Evolutionary conservation across 2,888 invertebrate genomes (phyloP).

Genomic region (Apotomis betuletana): DNA sequence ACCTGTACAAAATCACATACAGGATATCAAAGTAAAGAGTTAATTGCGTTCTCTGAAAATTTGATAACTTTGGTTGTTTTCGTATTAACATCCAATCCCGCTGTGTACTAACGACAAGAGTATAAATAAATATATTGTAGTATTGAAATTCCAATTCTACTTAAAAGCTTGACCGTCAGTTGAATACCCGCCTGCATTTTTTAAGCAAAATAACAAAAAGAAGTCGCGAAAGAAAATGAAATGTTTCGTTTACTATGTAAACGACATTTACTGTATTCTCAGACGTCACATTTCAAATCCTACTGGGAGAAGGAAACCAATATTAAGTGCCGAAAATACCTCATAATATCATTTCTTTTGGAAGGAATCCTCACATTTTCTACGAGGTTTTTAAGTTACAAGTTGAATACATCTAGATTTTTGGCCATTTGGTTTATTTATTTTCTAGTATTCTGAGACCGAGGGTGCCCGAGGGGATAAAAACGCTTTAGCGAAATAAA

Average conservation of each 20-base stretch:
- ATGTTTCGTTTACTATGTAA: slow-evolving; percentile 34
- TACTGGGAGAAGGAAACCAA: slow-evolving; percentile 31
- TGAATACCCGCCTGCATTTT: not conserved
- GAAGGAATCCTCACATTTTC: slow-evolving; percentile 8
- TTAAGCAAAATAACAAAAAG: not conserved
- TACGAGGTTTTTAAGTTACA: not conserved
- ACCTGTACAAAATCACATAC: too few relatives aligned
- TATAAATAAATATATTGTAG: too few relatives aligned
- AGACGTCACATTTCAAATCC: slow-evolving; percentile 33
- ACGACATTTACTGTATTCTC: slow-evolving; percentile 35
- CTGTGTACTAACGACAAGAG: too few relatives aligned
- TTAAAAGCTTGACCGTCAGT: not conserved
- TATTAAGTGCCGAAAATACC: slow-evolving; percentile 32
- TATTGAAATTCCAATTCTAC: not conserved
- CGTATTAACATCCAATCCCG: too few relatives aligned
- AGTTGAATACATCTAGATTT: not conserved
- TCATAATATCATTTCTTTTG: slow-evolving; percentile 19
- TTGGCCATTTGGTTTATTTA: not conserved
- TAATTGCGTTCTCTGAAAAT: too few relatives aligned
- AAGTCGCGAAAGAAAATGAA: slow-evolving; percentile 10
- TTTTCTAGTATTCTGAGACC: not conserved
- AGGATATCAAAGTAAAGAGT: too few relatives aligned
- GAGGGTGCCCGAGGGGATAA: not conserved
- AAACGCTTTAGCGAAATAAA: not conserved
- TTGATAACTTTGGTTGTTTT: too few relatives aligned